Evolutionary conservation across 2,888 invertebrate genomes (phyloP).

Genomic region (Hybos culiciformis): DNA sequence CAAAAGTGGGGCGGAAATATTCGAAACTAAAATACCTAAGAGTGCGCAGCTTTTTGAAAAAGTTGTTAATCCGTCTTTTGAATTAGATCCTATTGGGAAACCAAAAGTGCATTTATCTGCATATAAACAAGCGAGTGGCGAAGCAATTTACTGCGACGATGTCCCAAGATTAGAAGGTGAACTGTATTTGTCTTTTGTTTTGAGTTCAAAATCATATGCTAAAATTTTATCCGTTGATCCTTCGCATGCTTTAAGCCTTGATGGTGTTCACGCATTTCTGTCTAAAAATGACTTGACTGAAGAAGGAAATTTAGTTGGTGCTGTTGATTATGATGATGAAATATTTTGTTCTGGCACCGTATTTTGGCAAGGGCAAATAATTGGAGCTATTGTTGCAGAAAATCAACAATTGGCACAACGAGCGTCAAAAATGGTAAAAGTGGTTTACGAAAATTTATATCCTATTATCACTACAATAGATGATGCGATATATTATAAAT

Average conservation of each 20-base stretch:
- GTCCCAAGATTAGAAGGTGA: conserved; percentile 64
- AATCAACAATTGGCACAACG: conserved; percentile 67
- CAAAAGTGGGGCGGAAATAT: conserved; percentile 31
- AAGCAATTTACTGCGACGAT: conserved; percentile 86
- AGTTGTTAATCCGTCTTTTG: conserved; percentile 42
- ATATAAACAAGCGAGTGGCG: conserved; percentile 78
- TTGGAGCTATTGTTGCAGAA: conserved; percentile 68
- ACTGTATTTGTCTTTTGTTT: conserved; percentile 64
- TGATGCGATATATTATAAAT: conserved; percentile 66
- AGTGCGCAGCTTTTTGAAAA: conserved; percentile 37
- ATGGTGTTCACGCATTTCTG: conserved; percentile 72
- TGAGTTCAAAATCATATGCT: conserved; percentile 72
- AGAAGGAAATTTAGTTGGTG: conserved; percentile 52
- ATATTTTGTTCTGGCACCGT: conserved; percentile 69
- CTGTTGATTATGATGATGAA: conserved; percentile 68
- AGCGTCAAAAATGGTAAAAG: conserved; percentile 65
- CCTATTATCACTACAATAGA: conserved; percentile 78
- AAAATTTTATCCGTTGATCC: conserved; percentile 63
- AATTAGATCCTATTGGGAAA: conserved; percentile 62
- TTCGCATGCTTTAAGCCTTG: conserved; percentile 52
- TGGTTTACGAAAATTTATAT: conserved; percentile 67
- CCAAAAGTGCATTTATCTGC: conserved; percentile 72
- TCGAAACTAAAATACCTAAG: conserved; percentile 26
- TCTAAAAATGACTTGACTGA: conserved; percentile 62
- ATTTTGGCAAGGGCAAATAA: conserved; percentile 63